Evolutionary conservation across 2,797 vertebrate genomes (phyloP).

Genomic region (Buphagus erythrorhynchus): DNA sequence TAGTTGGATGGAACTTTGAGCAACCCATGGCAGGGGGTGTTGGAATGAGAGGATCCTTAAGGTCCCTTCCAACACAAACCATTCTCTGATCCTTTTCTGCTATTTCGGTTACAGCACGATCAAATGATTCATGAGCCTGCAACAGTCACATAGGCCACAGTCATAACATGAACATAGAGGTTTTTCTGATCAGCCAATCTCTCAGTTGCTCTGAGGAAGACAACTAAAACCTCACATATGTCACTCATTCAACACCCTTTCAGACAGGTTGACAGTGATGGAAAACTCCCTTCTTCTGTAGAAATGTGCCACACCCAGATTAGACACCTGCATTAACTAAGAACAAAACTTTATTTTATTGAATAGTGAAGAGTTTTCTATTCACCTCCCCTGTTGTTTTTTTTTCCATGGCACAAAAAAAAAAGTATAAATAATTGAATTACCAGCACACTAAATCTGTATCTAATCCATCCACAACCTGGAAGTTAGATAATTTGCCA

Average conservation of each 20-base stretch:
- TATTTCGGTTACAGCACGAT: not conserved
- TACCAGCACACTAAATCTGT: not conserved
- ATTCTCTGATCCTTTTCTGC: not conserved
- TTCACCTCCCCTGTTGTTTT: not conserved
- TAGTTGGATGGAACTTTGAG: not conserved
- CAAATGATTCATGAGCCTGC: not conserved
- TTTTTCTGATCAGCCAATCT: not conserved
- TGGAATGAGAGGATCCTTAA: not conserved
- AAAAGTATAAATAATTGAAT: not conserved
- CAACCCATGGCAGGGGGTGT: fast-evolving
- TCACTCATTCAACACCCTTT: not conserved
- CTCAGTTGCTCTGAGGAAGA: not conserved
- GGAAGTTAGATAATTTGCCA: constrained; percentile 43
- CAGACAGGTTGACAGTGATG: not conserved
- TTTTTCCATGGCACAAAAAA: not conserved
- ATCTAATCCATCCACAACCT: constrained; percentile 7
- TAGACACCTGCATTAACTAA: not conserved
- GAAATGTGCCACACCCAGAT: not conserved
- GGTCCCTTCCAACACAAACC: not conserved
- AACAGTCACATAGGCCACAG: not conserved
- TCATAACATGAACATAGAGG: not conserved
- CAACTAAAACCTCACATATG: not conserved
- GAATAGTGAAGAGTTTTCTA: not conserved
- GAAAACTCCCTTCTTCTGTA: not conserved
- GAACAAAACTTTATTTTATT: not conserved